A percentile compares a stretch with the other conserved stretches of the same genome.
Evolutionary conservation across 2,113 vertebrate genomes (phyloP).

Genomic region (Pseudonaja textilis): DNA sequence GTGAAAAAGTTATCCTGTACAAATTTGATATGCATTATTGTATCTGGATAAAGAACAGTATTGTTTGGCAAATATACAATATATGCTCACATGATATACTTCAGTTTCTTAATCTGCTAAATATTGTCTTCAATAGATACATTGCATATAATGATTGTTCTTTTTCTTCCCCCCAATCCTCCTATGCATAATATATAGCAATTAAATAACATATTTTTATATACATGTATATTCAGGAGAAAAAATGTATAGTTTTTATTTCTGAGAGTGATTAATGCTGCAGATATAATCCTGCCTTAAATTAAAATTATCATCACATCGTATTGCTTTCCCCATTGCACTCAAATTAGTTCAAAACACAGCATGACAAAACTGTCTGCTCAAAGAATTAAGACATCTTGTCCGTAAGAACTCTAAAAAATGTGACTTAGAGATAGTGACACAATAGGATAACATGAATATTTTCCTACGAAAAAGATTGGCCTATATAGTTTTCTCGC

Average conservation of each 20-base stretch:
- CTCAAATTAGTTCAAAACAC: neutral
- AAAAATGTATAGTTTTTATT: neutral
- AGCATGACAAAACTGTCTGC: neutral
- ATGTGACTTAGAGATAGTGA: neutral
- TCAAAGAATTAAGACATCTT: neutral
- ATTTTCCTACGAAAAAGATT: neutral
- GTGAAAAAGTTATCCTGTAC: neutral
- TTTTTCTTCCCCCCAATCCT: neutral
- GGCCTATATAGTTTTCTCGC: neutral
- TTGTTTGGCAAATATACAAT: neutral
- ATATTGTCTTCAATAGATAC: neutral
- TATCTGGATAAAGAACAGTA: neutral
- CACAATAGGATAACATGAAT: neutral
- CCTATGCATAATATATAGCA: neutral
- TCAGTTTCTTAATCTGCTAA: neutral
- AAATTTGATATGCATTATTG: neutral
- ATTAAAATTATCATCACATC: neutral
- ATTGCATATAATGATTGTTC: neutral
- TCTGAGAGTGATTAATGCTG: neutral
- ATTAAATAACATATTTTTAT: neutral
- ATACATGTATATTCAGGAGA: neutral
- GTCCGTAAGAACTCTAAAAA: neutral
- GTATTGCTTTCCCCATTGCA: neutral
- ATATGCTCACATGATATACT: neutral
- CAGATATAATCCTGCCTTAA: neutral